Evolutionary conservation across 2,888 invertebrate species (phyloP).

Genomic region (Sinopyrophorus schimmeli): DNA sequence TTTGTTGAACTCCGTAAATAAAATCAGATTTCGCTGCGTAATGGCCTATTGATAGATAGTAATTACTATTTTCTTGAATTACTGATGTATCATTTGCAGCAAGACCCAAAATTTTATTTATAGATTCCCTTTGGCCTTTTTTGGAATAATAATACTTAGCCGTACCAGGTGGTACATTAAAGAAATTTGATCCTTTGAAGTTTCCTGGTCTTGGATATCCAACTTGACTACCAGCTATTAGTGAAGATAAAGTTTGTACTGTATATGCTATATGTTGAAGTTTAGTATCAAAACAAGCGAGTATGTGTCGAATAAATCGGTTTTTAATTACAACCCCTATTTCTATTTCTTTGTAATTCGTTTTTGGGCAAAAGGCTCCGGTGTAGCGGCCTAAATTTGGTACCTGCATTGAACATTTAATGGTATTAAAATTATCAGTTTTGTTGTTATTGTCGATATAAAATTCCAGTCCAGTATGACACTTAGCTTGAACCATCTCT

Average conservation of each 20-base stretch:
- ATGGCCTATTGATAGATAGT: slow-evolving; percentile 63
- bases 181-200: slow-evolving; percentile 58
- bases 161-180: slow-evolving; percentile 44
- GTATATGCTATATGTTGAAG: slow-evolving; percentile 60
- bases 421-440: slow-evolving; percentile 53
- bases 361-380: slow-evolving; percentile 54
- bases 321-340: slow-evolving; percentile 59
- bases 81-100: slow-evolving; percentile 49
- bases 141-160: slow-evolving; percentile 47
- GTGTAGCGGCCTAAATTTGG: slow-evolving; percentile 54
- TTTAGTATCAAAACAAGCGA: slow-evolving; percentile 60
- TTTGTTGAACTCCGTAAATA: slow-evolving; percentile 62
- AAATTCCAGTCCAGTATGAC: slow-evolving; percentile 34
- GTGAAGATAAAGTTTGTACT: slow-evolving; percentile 56
- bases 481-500: slow-evolving; percentile 27
- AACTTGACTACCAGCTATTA: slow-evolving; percentile 57
- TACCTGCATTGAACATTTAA: slow-evolving; percentile 55
- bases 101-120: slow-evolving; percentile 46
- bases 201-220: slow-evolving; percentile 55
- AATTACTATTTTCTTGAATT: slow-evolving; percentile 52
- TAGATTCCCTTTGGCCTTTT: slow-evolving; percentile 41
- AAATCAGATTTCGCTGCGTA: slow-evolving; percentile 65
- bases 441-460: slow-evolving; percentile 23
- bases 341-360: slow-evolving; percentile 49
- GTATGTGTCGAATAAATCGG: slow-evolving; percentile 57